Base-by-base conservation (phyloP, 2,888 invertebrate species). In the Macrosiphum euphorbiae region DNA sequence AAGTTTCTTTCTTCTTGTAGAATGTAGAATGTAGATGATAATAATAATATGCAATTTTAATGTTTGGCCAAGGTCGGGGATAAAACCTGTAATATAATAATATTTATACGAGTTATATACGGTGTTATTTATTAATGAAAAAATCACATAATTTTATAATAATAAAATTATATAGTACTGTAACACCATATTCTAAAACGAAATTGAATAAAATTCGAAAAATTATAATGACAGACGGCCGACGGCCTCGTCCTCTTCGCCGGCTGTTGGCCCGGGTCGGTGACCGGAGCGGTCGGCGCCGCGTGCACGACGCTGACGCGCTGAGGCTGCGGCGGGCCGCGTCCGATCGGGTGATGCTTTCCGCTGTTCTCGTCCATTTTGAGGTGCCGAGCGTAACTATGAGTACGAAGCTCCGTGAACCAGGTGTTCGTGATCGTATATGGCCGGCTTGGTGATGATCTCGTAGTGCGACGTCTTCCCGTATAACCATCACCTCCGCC, bases 371-470 rank as follows among this genome's bases (percentile, higher is more conserved):
- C 92, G 78, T 94, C 94, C 55, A 52, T 91, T 61, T 58, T 86
- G 28, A 95, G 87, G 52, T 94, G 95, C 26, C 95, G 92, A 1
- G 95, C 95, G 91, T 95, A 95, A 41, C 94, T 94, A 94, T 87
- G 94, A 91, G 87, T 94, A 94, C 78, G 92, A 86, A 55, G 94
- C 94, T 24, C 94, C 92, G 90, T 94, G 94, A 78, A 92, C 88
- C 85, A 94, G 90, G 78, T 95, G 95, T 10, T 94, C 94, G 94
- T 94, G 94, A 16, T 94, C 94, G 93, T 94, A 94, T 89, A 94
- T 94, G 16, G 94, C 95, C 41, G 95, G 95, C n/a, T 95, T 95
- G 86, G 95, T 95, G 94, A 95, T 95, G 88, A 95, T 95, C 94
- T 95, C 95, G 92, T 95, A 95, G 89, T 95, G 95, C 52, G 95